Evolutionary conservation across 2,797 vertebrate genomes (phyloP), one percentile per base, ranked within the genome.

Genomic region (Philypnodon macrostomus): DNA sequence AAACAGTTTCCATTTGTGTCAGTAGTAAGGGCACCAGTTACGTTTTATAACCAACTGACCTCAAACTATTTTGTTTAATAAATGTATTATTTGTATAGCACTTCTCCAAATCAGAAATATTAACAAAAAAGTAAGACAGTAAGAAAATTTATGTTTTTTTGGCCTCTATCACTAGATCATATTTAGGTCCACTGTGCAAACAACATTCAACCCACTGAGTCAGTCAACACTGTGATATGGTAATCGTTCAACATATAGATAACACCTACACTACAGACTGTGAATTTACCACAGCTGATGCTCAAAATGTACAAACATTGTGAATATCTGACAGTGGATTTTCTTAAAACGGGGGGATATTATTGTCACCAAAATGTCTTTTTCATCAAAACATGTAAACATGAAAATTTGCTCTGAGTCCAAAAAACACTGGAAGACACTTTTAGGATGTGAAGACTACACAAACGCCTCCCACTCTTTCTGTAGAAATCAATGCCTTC

Each of bases 91-190:
- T 55, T 70, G 56, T 76, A 51, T 39, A 58, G 44, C 58, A 70
- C 58, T 42, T 76, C 54, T 13, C 4, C 7, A 63, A 63, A 79
- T 80, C 77, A 77, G 64, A 52, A 75, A 58, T 16, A 58, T 16
- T 10, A 50, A 53, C n/a, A 10, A 37, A 58, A 48, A 62, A 47
- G 41, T 46, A 35, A 17, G 37, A 56, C 21, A 3, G 3, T 23
- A 23, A 23, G 3, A 23, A 23, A 3, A 23, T 23, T 24, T 24
- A 53, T 19, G 58, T 80, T 65, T 82, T 65, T 82, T 85, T 84
- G 80, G 83, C 81, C 76, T 77, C 79, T 55, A 65, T 67, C 73
- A 79, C 70, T 56, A 62, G 45, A 63, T 80, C 41, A 42, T 62
- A 62, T 63, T 63, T 62, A 78, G 72, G 55, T 80, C 76, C 62